Base-by-base conservation (phyloP, 2,888 invertebrate genomes). In the Tuta absoluta region DNA sequence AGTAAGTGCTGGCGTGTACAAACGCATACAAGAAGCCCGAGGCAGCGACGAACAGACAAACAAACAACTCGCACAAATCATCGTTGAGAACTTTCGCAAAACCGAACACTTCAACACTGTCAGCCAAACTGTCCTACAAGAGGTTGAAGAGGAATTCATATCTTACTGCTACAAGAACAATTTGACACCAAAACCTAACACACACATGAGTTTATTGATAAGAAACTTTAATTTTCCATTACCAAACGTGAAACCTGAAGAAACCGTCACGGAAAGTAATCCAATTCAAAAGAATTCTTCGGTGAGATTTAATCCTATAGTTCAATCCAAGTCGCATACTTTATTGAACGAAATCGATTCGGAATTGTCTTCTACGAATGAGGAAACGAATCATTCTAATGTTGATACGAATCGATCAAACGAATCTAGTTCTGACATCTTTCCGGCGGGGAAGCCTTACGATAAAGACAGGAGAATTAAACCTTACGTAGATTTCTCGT, bases 1-100 rank as follows among this genome's bases (percentile, higher is more conserved):
- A 23, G 96, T 98, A 93, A 97, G 97, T 7, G 94, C 96, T 59
- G 97, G 97, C 0, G 92, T 98, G 0, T 96, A 96, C 82, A 95
- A 95, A 85, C 95, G 96, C 1, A 92, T 97, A 53, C 95, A 96
- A 83, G 96, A 97, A 87, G 94, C 95, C 0, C 94, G 94, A 49
- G 93, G 93, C 41, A 92, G 89, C 75, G 92, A 93, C 63, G 95
- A 95, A 72, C 95, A 96, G 80, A 96, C 97, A 0, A 97, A 97
- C 85, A 95, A 95, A 78, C 95, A 95, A 74, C 93, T 97, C 2
- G 95, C 96, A 0, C 94, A 95, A 74, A 94, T 96, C 84, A 95
- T 95, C 24, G 95, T 96, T 0, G 96, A 96, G 77, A 95, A 96
- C 93, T 97, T 98, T 81, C 88, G 95, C 7, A 93, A 94, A 58